These are phyloP conservation scores for Drosophila bocki DNA, from an alignment of 1,140 invertebrate species.

Conservation along the genomic window DNA sequence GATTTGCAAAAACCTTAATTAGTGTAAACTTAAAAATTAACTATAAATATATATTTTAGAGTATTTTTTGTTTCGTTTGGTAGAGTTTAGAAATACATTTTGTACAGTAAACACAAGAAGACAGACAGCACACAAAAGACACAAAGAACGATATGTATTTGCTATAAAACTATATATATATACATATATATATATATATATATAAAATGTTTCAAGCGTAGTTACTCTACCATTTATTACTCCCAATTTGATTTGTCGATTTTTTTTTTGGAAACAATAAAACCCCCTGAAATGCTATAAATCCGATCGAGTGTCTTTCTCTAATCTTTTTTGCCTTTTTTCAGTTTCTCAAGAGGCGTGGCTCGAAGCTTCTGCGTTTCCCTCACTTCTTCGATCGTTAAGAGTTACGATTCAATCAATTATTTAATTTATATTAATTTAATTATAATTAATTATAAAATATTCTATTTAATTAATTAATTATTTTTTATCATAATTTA, in stretches of 20 bases:
- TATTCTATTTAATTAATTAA: too few species aligned
- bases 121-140: conserved; percentile 15
- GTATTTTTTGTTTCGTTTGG: conserved; percentile 6
- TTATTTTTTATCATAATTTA: too few species aligned
- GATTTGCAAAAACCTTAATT: conserved; percentile 22
- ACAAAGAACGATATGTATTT: background rate
- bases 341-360: conserved; percentile 67
- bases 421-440: too few species aligned
- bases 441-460: too few species aligned
- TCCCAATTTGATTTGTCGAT: conserved; percentile 21
- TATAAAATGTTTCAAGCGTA: conserved; percentile 9
- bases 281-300: conserved; percentile 39
- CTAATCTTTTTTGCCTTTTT: conserved; percentile 21
- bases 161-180: conserved; percentile 6
- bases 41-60: conserved; percentile 61
- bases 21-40: conserved; percentile 6
- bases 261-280: conserved; percentile 37
- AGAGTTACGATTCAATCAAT: background rate
- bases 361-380: conserved; percentile 57
- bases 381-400: conserved; percentile 64
- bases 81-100: conserved; percentile 36
- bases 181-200: too few species aligned
- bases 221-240: background rate
- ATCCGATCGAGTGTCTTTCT: background rate
- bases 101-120: conserved; percentile 53